Base-by-base conservation (phyloP, 2,888 invertebrate genomes). In the Pachliopta kotzebuea region DNA sequence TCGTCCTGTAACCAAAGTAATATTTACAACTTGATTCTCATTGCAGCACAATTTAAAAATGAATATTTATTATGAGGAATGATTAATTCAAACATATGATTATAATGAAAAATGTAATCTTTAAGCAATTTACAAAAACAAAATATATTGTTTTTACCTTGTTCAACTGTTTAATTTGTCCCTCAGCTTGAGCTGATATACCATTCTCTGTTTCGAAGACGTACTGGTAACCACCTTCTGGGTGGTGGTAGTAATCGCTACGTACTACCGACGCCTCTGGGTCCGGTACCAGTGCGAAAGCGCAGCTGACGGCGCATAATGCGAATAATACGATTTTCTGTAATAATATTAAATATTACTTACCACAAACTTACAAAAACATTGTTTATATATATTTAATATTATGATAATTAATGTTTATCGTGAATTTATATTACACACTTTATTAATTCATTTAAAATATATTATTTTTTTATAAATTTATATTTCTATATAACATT, bases 121-220 rank as follows among this genome's bases (percentile, higher is more conserved):
- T 31, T 31, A 11, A 37, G 14, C 14, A 37, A 37, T 37, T 0
- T 37, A 37, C 18, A 45, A n/a, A n/a, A 45, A 4, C n/a, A 14
- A n/a, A n/a, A 45, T n/a, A 11, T 49, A 1, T 20, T 49, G 20
- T 20, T 42, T 64, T 64, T 69, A 65, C 70, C 69, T 65, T 68
- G 61, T 26, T 58, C 55, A 59, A 31, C 20, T 42, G 89, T 71
- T 87, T 90, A 24, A 93, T 72, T 62, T 82, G 81, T 1, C 94
- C 94, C 2, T 81, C 81, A 67, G 92, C 93, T 60, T 90, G 86
- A 0, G 86, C 89, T 0, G 79, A 68, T 69, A 94, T 94, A 0
- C 94, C 94, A 72, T 94, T 93, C 1, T 74, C 92, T 0, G 94
- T 93, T 69, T 94, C 92, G 66, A 87, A 92, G 1, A 84, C 74